Conservation (phyloP, 2,113 vertebrate species). For the Pangasianodon gigas region DNA sequence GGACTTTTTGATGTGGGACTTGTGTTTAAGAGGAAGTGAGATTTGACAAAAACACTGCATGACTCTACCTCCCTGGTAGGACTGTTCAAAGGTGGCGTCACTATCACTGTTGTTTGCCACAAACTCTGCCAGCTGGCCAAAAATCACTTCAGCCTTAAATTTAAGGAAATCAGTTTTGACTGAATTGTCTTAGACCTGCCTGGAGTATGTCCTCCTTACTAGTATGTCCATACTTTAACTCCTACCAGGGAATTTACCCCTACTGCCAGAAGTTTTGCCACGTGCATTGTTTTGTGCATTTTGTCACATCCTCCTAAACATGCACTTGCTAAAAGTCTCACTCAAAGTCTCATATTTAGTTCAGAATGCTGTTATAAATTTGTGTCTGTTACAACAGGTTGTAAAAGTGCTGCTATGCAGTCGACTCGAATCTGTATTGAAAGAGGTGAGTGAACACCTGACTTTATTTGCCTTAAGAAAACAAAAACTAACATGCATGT, state of each 20-base stretch:
- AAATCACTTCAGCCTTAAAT: neutral
- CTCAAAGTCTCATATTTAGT: neutral
- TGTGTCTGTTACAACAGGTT: constrained; percentile 57
- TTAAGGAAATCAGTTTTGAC: neutral
- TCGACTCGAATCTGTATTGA: constrained; percentile 63
- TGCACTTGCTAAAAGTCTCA: neutral
- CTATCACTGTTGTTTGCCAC: neutral
- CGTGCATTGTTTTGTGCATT: neutral
- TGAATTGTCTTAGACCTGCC: neutral
- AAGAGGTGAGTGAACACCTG: constrained; percentile 60
- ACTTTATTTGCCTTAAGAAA: neutral
- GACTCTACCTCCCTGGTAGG: neutral
- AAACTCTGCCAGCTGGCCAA: neutral
- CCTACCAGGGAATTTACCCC: neutral
- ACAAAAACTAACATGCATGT: neutral
- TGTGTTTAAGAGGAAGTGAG: neutral
- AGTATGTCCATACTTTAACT: neutral
- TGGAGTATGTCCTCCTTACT: neutral
- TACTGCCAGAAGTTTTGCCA: neutral
- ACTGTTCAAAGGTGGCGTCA: neutral
- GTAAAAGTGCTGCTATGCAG: constrained; percentile 57
- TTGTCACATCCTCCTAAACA: neutral
- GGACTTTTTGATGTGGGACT: neutral
- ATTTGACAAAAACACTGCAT: neutral
- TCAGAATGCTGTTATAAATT: neutral